Percentiles rank a stretch among this genome's conserved stretches.
phyloP scores from a whole-genome alignment of 1,140 invertebrate genomes.

The Drosophila orosa region DNA sequence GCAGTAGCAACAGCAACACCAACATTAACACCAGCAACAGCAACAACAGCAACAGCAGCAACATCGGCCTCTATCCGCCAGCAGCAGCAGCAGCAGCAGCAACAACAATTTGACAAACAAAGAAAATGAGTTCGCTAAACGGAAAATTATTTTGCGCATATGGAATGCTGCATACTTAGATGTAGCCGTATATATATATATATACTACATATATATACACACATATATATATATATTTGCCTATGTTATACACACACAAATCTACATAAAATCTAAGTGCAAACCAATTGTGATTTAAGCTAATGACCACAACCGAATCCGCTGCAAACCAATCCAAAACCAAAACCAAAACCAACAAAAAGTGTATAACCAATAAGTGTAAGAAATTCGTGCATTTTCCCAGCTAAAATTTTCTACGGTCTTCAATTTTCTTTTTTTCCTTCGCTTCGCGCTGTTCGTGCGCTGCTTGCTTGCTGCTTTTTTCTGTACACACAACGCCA shows the following conservation, averaged over 20 bases:
- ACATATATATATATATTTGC: constrained; percentile 43
- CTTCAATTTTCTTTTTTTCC: constrained; percentile 17
- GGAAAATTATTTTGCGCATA: constrained; percentile 62
- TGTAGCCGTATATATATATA: constrained; percentile 31
- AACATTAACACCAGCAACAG: constrained; percentile 24
- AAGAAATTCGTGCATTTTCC: constrained; percentile 38
- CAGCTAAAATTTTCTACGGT: constrained; percentile 41
- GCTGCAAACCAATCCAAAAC: constrained; percentile 13
- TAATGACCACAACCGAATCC: constrained; percentile 52
- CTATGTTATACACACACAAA: constrained; percentile 64
- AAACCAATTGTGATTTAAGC: constrained; percentile 75
- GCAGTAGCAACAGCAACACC: constrained; percentile 25
- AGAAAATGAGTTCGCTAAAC: constrained; percentile 23
- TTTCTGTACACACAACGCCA: constrained; percentile 73
- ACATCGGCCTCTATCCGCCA: constrained; percentile 32
- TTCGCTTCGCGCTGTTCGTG: constrained; percentile 33
- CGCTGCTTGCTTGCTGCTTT: constrained; percentile 57
- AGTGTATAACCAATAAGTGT: constrained; percentile 33
- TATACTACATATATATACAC: constrained; percentile 12
- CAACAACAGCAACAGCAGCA: constrained; percentile 38
- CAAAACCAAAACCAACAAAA: constrained; percentile 10
- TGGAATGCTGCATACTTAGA: constrained; percentile 65
- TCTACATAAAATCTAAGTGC: constrained; percentile 61
- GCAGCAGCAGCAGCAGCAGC: not conserved
- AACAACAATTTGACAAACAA: constrained; percentile 39